Evolutionary conservation across 2,797 vertebrate species (phyloP).

Genomic region (Coccyzus lansbergi): DNA sequence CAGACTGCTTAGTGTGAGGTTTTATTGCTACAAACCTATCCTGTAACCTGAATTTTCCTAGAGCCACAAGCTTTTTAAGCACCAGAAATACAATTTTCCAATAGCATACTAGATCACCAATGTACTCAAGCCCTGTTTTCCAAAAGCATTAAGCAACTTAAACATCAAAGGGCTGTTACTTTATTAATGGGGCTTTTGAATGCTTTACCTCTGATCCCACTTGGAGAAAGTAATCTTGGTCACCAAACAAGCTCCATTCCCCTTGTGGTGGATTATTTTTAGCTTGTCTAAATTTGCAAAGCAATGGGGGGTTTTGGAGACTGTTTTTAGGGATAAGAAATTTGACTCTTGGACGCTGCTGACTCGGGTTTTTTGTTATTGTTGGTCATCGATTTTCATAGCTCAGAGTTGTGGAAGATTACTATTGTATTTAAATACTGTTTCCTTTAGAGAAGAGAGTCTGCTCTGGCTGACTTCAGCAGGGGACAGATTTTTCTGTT

Average conservation of each 20-base stretch:
- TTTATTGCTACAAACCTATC: background rate
- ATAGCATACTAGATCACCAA: background rate
- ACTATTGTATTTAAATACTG: background rate
- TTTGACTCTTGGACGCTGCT: background rate
- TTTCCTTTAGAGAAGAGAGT: background rate
- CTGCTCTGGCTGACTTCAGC: background rate
- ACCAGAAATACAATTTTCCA: background rate
- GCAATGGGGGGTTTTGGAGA: background rate
- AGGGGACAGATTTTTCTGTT: conserved; percentile 10
- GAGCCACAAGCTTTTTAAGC: background rate
- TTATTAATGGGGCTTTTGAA: background rate
- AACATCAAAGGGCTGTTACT: background rate
- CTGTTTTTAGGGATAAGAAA: background rate
- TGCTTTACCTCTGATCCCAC: background rate
- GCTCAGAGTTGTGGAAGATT: background rate
- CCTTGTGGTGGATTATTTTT: background rate
- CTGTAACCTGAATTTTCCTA: background rate
- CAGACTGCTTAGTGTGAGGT: background rate
- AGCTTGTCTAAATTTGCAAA: background rate
- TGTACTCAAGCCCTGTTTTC: background rate
- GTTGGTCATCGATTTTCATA: background rate
- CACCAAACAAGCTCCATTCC: background rate
- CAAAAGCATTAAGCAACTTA: background rate
- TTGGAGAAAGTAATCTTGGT: background rate
- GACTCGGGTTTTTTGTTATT: background rate